Conservation (phyloP, 2,797 vertebrate genomes). For the Pyrocephalus nanus region DNA sequence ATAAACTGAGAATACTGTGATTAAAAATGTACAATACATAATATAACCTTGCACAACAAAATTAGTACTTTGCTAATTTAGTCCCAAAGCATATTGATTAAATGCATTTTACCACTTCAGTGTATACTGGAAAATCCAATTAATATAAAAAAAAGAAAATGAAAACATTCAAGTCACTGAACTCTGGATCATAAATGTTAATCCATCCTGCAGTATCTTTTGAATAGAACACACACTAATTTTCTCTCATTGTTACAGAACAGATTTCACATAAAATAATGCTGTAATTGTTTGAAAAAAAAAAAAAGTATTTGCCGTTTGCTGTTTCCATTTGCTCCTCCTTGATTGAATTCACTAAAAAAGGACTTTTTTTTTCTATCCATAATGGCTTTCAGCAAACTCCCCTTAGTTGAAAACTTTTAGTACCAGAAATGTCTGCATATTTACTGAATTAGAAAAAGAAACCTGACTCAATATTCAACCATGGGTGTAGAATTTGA, state of each 20-base stretch:
- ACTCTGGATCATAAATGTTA: conserved; percentile 70
- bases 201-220: conserved; percentile 60
- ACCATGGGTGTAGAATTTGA: background rate
- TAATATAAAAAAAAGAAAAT: conserved; percentile 69
- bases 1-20: conserved; percentile 60
- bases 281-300: conserved; percentile 51
- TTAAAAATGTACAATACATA: conserved; percentile 69
- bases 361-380: background rate
- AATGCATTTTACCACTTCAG: conserved; percentile 69
- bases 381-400: background rate
- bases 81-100: conserved; percentile 73
- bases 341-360: conserved; percentile 47
- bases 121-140: conserved; percentile 72
- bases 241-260: conserved; percentile 70
- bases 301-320: conserved; percentile 62
- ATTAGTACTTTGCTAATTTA: conserved; percentile 72
- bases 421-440: background rate
- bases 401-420: background rate
- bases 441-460: background rate
- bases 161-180: conserved; percentile 66
- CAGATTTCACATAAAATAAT: conserved; percentile 66
- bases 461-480: background rate
- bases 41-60: conserved; percentile 70
- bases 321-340: conserved; percentile 27
- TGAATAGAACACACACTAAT: conserved; percentile 60